A percentile compares a stretch with the other conserved stretches of the same genome.
Conservation (phyloP, 2,797 vertebrate genomes). For the Thaleichthys pacificus region DNA sequence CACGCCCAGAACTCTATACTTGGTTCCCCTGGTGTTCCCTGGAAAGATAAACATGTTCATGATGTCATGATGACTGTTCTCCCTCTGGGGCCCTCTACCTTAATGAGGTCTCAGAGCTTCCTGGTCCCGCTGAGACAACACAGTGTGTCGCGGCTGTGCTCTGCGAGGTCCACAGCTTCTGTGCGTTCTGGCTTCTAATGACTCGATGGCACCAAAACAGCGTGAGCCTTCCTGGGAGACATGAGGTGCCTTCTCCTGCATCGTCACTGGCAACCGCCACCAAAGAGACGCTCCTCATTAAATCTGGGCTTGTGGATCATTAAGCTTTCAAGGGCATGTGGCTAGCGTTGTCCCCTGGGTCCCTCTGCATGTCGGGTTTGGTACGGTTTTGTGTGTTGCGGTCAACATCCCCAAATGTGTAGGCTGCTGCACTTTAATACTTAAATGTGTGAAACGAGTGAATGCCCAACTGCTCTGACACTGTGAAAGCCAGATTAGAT, state of each 20-base stretch:
- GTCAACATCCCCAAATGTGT: not conserved
- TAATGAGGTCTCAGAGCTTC: slow-evolving; percentile 51
- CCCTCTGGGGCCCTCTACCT: slow-evolving; percentile 55
- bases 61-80: slow-evolving; percentile 45
- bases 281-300: slow-evolving; percentile 67
- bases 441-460: not conserved
- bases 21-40: slow-evolving; percentile 37
- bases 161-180: slow-evolving; percentile 46
- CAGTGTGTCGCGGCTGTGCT: slow-evolving; percentile 45
- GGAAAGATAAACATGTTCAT: slow-evolving; percentile 63
- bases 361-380: slow-evolving; percentile 24
- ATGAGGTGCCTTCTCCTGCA: slow-evolving; percentile 24
- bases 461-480: not conserved
- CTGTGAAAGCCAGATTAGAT: slow-evolving; percentile 45
- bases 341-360: slow-evolving; percentile 32
- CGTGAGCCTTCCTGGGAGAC: slow-evolving; percentile 53
- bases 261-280: slow-evolving; percentile 45
- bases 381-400: slow-evolving; percentile 4
- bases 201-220: slow-evolving; percentile 50
- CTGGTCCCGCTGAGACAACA: slow-evolving; percentile 35
- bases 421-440: not conserved
- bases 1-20: no score
- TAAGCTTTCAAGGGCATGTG: slow-evolving; percentile 61
- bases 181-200: slow-evolving; percentile 54
- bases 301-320: slow-evolving; percentile 63